Evolutionary conservation across 53 echinoderm and acorn worm species (phyloP).

Genomic region (Paelopatides confundens): DNA sequence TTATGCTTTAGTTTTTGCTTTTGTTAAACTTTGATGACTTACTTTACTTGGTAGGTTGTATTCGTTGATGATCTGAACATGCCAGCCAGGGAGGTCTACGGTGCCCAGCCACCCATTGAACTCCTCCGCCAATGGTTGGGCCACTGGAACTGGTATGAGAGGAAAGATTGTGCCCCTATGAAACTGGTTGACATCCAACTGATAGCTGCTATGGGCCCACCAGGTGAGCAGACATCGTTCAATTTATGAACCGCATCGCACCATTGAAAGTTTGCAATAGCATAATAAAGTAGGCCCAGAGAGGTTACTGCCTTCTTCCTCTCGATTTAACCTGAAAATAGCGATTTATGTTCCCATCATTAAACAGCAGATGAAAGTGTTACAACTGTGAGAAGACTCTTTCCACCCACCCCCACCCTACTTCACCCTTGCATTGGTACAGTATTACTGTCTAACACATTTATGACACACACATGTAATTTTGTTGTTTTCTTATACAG

Average conservation of each 20-base stretch:
- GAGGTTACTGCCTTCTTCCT: no score
- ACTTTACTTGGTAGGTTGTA: conserved; percentile 65
- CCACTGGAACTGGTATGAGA: conserved; percentile 98
- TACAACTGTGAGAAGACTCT: no score
- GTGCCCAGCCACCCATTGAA: conserved; percentile 97
- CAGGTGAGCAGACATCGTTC: conserved; percentile 49
- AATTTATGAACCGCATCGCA: no score
- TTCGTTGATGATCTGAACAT: conserved; percentile 98
- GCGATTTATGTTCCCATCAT: no score
- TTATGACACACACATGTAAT: no score
- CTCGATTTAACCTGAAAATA: no score
- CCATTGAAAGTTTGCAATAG: no score
- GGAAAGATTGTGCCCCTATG: conserved; percentile 92
- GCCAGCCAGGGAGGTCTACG: conserved; percentile 93
- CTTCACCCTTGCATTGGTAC: no score
- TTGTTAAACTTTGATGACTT: neutral
- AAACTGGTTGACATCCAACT: conserved; percentile 92
- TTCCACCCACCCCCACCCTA: no score
- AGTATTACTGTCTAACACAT: no score
- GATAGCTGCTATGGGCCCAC: conserved; percentile 98
- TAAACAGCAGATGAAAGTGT: no score
- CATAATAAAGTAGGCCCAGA: no score
- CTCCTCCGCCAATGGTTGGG: conserved; percentile 93
- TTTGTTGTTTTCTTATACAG: conserved; percentile 9
- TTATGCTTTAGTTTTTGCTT: neutral